These are phyloP conservation scores for Aphidoletes aphidimyza DNA, from an alignment of 2,888 invertebrate genomes.

Conservation along the genomic window DNA sequence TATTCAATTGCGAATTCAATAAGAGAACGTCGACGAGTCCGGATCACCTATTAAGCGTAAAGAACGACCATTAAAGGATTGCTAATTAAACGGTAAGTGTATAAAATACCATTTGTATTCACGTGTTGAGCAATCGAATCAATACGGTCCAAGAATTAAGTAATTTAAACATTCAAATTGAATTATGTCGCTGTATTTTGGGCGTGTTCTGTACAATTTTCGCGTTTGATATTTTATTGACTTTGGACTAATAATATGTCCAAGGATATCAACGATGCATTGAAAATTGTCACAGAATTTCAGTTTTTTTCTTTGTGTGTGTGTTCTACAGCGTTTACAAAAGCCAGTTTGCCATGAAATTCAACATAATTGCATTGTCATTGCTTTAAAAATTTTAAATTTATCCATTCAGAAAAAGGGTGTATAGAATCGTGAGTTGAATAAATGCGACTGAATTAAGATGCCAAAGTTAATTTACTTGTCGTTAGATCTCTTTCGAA, in stretches of 20 bases:
- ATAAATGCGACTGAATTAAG: no score
- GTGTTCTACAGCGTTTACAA: no score
- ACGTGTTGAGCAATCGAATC: neutral
- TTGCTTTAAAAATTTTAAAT: no score
- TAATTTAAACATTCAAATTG: neutral
- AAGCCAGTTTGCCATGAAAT: no score
- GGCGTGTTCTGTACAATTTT: neutral
- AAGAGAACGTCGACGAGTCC: no score
- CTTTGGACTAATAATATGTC: slow-evolving; percentile 10
- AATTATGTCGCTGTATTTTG: neutral
- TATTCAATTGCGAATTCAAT: no score
- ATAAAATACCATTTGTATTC: neutral
- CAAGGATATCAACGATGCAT: slow-evolving; percentile 53
- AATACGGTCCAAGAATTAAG: neutral
- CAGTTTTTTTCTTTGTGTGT: neutral
- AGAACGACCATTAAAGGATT: no score
- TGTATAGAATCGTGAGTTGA: no score
- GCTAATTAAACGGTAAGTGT: neutral
- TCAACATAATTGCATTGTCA: no score
- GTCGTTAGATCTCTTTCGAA: neutral
- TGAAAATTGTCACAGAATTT: neutral
- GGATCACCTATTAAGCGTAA: no score
- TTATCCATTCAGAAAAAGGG: no score
- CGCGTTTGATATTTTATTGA: slow-evolving; percentile 44
- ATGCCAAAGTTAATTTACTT: neutral